A percentile compares a stretch with the other conserved stretches of the same genome.
These are phyloP conservation scores for Erethizon dorsatum DNA, from an alignment of 2,797 vertebrate species.

Conservation along the genomic window DNA sequence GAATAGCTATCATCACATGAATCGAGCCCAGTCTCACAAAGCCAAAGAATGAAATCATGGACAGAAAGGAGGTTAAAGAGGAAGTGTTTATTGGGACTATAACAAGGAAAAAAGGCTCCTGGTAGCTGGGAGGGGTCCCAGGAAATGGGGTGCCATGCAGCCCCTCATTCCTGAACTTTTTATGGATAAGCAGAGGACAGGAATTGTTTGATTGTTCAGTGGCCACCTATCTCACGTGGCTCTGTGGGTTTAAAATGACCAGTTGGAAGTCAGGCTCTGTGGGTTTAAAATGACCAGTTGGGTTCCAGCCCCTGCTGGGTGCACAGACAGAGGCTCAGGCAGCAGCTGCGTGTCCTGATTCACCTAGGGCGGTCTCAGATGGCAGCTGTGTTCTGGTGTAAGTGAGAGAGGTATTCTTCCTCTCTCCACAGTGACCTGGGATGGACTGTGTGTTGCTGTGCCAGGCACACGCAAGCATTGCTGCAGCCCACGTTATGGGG, in stretches of 20 bases:
- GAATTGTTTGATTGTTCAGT: background rate
- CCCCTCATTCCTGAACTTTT: background rate
- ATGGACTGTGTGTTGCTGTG: accelerated
- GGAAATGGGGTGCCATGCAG: background rate
- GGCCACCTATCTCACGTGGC: background rate
- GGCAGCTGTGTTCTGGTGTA: background rate
- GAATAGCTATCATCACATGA: background rate
- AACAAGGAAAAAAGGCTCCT: background rate
- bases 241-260: background rate
- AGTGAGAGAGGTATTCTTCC: background rate
- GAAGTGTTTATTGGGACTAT: background rate
- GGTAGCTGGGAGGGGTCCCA: background rate
- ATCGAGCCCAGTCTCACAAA: background rate
- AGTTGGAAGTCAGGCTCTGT: background rate
- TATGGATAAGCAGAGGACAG: background rate
- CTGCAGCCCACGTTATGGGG: background rate
- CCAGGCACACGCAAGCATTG: background rate
- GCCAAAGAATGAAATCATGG: background rate
- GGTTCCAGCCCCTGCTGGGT: too few species aligned
- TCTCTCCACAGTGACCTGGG: background rate
- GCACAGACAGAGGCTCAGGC: background rate
- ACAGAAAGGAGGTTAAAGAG: background rate
- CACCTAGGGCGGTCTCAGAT: background rate
- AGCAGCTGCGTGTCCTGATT: accelerated
- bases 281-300: background rate